A percentile compares a stretch with the other conserved stretches of the same genome.
These are phyloP conservation scores for Hippocampus guttulatus DNA, from an alignment of 2,113 vertebrate species.

Conservation along the genomic window DNA sequence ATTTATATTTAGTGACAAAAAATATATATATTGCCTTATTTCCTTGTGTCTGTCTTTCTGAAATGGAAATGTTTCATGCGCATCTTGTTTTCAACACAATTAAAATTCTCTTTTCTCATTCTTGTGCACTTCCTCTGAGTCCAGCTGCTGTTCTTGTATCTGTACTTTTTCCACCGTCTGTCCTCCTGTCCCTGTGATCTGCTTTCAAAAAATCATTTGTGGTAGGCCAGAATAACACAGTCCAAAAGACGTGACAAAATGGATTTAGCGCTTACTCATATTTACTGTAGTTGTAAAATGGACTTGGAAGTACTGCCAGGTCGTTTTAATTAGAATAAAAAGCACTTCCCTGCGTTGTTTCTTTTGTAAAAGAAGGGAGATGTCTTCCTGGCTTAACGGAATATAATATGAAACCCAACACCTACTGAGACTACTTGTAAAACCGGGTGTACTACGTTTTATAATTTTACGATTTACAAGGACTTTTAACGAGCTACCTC, in stretches of 20 bases:
- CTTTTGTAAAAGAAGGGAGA: too few relatives aligned
- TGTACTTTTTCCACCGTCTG: slow-evolving; percentile 5
- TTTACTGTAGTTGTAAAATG: too few relatives aligned
- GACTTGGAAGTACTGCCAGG: neutral
- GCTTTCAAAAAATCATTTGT: neutral
- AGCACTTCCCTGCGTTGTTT: too few relatives aligned
- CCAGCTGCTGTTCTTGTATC: slow-evolving; percentile 8
- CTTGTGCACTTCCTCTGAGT: slow-evolving; percentile 50
- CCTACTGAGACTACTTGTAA: too few relatives aligned
- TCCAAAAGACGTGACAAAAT: too few relatives aligned
- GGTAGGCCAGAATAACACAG: neutral
- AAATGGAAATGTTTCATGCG: slow-evolving; percentile 61
- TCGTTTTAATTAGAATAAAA: neutral
- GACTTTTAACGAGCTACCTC: neutral
- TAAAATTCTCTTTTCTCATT: slow-evolving; percentile 78
- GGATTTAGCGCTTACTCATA: too few relatives aligned
- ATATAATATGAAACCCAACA: too few relatives aligned
- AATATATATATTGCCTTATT: slow-evolving; percentile 15
- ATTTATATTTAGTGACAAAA: slow-evolving; percentile 11
- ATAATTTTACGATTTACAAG: too few relatives aligned
- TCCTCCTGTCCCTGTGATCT: neutral
- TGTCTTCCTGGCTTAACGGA: too few relatives aligned
- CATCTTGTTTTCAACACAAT: slow-evolving; percentile 78
- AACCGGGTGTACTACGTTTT: too few relatives aligned
- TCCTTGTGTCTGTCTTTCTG: slow-evolving; percentile 41